Evolutionary conservation across 2,888 invertebrate species (phyloP).

Genomic region (Diadromus collaris): DNA sequence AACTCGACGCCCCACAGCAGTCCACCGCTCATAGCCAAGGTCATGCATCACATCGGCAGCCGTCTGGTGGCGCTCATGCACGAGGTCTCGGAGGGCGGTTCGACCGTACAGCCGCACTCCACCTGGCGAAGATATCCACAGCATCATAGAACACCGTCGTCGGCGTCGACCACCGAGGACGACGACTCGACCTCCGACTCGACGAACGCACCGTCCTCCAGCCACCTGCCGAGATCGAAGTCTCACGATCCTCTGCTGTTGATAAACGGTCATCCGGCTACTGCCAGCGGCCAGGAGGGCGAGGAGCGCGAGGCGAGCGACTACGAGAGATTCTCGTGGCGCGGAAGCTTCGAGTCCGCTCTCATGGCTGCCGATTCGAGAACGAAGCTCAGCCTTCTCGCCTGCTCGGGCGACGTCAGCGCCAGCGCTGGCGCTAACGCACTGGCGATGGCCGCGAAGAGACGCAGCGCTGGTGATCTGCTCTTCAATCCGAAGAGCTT

Average conservation of each 20-base stretch:
- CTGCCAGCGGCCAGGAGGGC: conserved; percentile 72
- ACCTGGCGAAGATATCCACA: conserved; percentile 84
- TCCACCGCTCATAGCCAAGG: conserved; percentile 93
- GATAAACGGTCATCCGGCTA: conserved; percentile 74
- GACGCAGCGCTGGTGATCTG: conserved; percentile 92
- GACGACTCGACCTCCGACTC: conserved; percentile 88
- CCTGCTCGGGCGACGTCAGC: conserved; percentile 81
- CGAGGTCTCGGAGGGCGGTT: conserved; percentile 91
- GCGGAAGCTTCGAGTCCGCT: conserved; percentile 96
- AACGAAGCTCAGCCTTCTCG: conserved; percentile 86
- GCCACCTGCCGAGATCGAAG: conserved; percentile 87
- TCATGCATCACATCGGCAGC: conserved; percentile 95
- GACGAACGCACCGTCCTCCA: conserved; percentile 80
- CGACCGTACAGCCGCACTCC: conserved; percentile 78
- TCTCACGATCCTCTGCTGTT: conserved; percentile 89
- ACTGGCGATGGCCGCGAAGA: conserved; percentile 86
- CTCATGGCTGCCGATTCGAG: conserved; percentile 93
- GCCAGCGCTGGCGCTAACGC: conserved; percentile 82
- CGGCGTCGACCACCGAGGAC: conserved; percentile 85
- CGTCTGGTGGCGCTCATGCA: conserved; percentile 94
- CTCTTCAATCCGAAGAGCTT: conserved; percentile 90
- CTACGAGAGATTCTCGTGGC: conserved; percentile 94
- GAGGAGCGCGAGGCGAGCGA: conserved; percentile 87
- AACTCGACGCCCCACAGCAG: conserved; percentile 84
- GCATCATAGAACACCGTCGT: conserved; percentile 83